phyloP scores from a whole-genome alignment of 37 sponge, comb jelly and placozoan species.

The Axinella damicornis region DNA sequence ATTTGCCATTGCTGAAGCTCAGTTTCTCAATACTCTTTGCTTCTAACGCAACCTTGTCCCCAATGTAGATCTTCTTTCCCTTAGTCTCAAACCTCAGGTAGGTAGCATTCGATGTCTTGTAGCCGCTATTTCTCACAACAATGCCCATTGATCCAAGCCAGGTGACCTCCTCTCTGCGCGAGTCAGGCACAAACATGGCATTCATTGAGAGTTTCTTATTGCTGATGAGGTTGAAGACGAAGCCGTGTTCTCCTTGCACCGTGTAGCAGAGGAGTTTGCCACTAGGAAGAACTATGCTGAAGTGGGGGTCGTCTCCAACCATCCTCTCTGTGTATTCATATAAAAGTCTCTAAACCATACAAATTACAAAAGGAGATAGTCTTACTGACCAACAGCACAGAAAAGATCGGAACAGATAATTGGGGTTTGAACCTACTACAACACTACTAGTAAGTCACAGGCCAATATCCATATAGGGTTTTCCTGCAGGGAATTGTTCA shows the following conservation, averaged over 20 bases:
- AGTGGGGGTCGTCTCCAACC: constrained; percentile 47
- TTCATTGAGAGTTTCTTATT: constrained; percentile 27
- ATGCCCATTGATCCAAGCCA: constrained; percentile 50
- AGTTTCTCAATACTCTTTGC: constrained; percentile 26
- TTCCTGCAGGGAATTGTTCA: too few relatives aligned
- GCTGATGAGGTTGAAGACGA: constrained; percentile 40
- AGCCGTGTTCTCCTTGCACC: constrained; percentile 52
- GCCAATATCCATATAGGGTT: too few relatives aligned
- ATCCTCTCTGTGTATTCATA: too few relatives aligned
- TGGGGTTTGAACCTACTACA: too few relatives aligned
- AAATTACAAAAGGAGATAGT: not conserved
- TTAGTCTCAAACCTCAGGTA: constrained; percentile 10
- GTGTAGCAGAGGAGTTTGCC: constrained; percentile 42
- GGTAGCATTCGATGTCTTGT: not conserved
- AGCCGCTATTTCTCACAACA: constrained; percentile 14
- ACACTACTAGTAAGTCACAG: too few relatives aligned
- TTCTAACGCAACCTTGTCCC: not conserved
- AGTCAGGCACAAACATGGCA: constrained; percentile 47
- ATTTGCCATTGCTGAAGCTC: constrained; percentile 28
- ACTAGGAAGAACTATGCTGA: constrained; percentile 15
- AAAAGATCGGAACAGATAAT: too few relatives aligned
- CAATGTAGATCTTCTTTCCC: constrained; percentile 31
- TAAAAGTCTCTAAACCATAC: too few relatives aligned
- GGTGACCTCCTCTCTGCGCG: constrained; percentile 32
- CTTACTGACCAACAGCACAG: too few relatives aligned